Evolutionary conservation across 2,113 vertebrate species (phyloP).

Genomic region (Sorex fumeus): DNA sequence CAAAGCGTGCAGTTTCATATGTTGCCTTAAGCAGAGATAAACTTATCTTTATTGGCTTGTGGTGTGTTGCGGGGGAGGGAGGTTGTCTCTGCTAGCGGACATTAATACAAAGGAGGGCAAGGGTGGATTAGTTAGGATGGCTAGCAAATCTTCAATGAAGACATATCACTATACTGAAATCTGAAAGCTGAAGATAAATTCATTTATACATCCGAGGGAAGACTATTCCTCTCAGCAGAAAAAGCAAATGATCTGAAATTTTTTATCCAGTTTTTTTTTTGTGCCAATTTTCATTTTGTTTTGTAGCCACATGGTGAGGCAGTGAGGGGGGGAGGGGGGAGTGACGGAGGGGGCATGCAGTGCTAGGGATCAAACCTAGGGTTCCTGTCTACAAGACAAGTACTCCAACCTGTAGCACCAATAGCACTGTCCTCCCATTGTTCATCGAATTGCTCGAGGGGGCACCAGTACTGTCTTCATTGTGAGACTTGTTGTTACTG

Average conservation of each 20-base stretch:
- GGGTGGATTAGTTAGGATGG: neutral
- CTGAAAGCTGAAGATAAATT: neutral
- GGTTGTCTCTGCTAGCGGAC: neutral
- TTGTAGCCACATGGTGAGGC: too few relatives aligned
- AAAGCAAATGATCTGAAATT: constrained; percentile 21
- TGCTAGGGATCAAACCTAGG: too few relatives aligned
- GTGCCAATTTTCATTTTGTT: too few relatives aligned
- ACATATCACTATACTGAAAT: neutral
- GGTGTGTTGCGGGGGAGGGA: neutral
- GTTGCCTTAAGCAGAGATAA: neutral
- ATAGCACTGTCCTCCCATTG: too few relatives aligned
- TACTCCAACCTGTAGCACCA: too few relatives aligned
- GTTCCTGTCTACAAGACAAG: too few relatives aligned
- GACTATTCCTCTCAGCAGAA: neutral
- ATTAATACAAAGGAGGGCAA: neutral
- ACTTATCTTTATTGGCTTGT: neutral
- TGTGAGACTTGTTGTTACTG: too few relatives aligned
- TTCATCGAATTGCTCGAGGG: too few relatives aligned
- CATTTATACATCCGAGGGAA: neutral
- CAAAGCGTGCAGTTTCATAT: neutral
- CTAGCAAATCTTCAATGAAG: neutral
- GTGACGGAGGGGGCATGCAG: too few relatives aligned
- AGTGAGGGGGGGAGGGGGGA: too few relatives aligned
- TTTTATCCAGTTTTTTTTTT: neutral
- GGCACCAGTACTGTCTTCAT: too few relatives aligned